These are phyloP conservation scores for Turritopsis dohrnii DNA, from an alignment of 30 jellyfish, hydroid and myxozoan species.

Conservation along the genomic window DNA sequence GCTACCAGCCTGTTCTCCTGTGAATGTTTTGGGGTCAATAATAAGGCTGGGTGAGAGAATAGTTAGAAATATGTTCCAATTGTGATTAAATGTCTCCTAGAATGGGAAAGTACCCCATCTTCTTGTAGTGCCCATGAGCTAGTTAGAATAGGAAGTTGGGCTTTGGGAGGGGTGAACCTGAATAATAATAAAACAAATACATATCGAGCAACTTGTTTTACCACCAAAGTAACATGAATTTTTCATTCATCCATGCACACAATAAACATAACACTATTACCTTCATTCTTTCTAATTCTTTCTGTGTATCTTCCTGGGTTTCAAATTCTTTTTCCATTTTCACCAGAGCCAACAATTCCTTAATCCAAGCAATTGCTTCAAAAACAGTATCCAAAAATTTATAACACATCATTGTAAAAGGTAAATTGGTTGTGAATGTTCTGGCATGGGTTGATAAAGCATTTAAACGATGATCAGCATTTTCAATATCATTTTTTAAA, in stretches of 20 bases:
- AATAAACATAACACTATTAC: conserved; percentile 25
- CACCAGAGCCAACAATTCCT: conserved; percentile 46
- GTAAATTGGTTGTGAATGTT: conserved; percentile 35
- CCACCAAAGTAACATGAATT: too few relatives aligned
- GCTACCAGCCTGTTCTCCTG: too few relatives aligned
- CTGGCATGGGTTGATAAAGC: conserved; percentile 30
- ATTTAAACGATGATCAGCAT: conserved; percentile 38
- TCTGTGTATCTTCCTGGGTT: conserved; percentile 33
- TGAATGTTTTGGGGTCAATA: too few relatives aligned
- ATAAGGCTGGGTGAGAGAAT: too few relatives aligned
- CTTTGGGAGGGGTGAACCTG: too few relatives aligned
- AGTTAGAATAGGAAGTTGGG: too few relatives aligned
- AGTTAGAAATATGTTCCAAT: too few relatives aligned
- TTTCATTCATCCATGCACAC: not conserved
- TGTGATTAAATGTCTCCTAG: too few relatives aligned
- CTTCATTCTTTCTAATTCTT: conserved; percentile 50
- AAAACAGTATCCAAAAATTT: conserved; percentile 34
- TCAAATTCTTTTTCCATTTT: conserved; percentile 48
- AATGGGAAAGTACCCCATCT: too few relatives aligned
- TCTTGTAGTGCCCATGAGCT: too few relatives aligned
- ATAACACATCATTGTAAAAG: conserved; percentile 44
- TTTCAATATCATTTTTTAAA: conserved; percentile 49
- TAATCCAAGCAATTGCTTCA: conserved; percentile 74
- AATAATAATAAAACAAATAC: too few relatives aligned
- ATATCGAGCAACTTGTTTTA: too few relatives aligned